A percentile compares a stretch with the other conserved stretches of the same genome.
Evolutionary conservation across 2,113 vertebrate genomes (phyloP).

Genomic region (Lepisosteus oculatus): DNA sequence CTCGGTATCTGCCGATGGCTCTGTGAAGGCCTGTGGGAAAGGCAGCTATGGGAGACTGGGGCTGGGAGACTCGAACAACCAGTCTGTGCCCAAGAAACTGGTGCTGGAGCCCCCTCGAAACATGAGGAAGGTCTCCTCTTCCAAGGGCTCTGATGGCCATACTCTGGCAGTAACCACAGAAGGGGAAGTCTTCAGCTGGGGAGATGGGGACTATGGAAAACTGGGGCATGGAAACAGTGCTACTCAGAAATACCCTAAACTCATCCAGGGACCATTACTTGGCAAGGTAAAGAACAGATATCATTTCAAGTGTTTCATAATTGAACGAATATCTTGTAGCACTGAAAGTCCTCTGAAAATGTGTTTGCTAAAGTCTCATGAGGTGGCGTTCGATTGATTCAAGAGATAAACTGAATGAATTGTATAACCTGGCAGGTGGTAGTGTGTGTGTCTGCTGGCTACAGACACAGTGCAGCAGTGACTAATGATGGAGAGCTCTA

Average conservation of each 20-base stretch:
- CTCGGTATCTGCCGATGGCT: slow-evolving; percentile 67
- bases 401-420: too few relatives aligned
- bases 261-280: slow-evolving; percentile 67
- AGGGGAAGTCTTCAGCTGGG: slow-evolving; percentile 76
- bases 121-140: slow-evolving; percentile 73
- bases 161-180: slow-evolving; percentile 70
- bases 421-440: slow-evolving; percentile 56
- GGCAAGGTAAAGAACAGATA: slow-evolving; percentile 54
- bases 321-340: too few relatives aligned
- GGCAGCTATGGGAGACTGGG: slow-evolving; percentile 75
- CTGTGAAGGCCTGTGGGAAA: slow-evolving; percentile 74
- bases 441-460: slow-evolving; percentile 75
- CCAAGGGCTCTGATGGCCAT: slow-evolving; percentile 75
- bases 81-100: slow-evolving; percentile 73
- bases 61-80: slow-evolving; percentile 75
- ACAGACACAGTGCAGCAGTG: slow-evolving; percentile 75
- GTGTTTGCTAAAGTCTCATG: not conserved
- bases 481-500: slow-evolving; percentile 74
- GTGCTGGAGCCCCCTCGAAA: slow-evolving; percentile 68
- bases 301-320: too few relatives aligned
- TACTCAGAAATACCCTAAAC: slow-evolving; percentile 76
- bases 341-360: not conserved
- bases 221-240: slow-evolving; percentile 75
- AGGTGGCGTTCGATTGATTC: not conserved
- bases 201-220: slow-evolving; percentile 75